Evolutionary conservation across 2,797 vertebrate genomes (phyloP).

Genomic region (Sphaeramia orbicularis): DNA sequence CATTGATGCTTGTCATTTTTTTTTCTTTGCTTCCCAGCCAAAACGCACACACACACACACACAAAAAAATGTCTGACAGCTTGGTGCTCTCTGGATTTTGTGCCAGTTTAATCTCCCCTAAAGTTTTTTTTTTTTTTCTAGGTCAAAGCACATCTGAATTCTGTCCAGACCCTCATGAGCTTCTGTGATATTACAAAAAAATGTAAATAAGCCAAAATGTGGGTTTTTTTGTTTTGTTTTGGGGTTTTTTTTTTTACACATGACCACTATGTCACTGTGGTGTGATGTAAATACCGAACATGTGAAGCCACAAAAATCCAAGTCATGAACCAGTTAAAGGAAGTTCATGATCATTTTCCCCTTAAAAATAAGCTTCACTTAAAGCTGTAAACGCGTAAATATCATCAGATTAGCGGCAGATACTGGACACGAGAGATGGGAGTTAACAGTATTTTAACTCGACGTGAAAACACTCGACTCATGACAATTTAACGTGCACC

Average conservation of each 20-base stretch:
- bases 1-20: not conserved
- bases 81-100: constrained; percentile 18
- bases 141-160: not conserved
- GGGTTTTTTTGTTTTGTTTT: no score
- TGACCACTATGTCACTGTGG: not conserved
- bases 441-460: no score
- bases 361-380: no score
- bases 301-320: constrained; percentile 1
- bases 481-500: no score
- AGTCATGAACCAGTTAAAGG: constrained; percentile 1
- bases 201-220: no score
- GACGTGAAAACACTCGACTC: no score
- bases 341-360: not conserved
- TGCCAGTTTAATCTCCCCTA: constrained; percentile 4
- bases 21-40: constrained; percentile 4
- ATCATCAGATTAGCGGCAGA: not conserved
- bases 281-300: constrained; percentile 15
- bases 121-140: not conserved
- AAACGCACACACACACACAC: constrained; percentile 3
- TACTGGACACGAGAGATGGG: not conserved
- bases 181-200: not conserved
- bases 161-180: not conserved
- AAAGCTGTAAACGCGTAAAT: no score
- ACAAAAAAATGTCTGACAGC: constrained; percentile 20
- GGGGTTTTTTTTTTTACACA: not conserved